Base-by-base conservation (phyloP, 2,888 invertebrate species). In the Synanthedon vespiformis region DNA sequence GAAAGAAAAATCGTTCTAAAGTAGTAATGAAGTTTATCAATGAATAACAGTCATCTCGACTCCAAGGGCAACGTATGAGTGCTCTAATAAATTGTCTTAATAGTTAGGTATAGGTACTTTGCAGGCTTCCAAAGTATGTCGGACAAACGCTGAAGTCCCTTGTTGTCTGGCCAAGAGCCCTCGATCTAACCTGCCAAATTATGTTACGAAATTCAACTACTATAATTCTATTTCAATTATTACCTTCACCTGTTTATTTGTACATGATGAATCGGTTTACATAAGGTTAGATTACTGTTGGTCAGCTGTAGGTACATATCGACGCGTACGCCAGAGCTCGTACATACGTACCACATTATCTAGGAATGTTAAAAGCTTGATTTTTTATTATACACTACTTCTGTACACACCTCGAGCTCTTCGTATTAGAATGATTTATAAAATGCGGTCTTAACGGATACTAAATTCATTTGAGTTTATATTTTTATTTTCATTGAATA, bases 201-300 rank as follows among this genome's bases (percentile, higher is more conserved):
- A 67, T 34, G 34, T 34, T 34, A 34, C 53, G 50, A 47, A 71
- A 84, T 83, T 81, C 84, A 80, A 80, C 79, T 71, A 73, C 74
- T 74, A 73, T 77, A 81, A 79, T 82, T 85, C 86, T 86, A 86
- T 87, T 87, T 86, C 77, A 82, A 87, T 84, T 84, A 84, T 83
- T 86, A 82, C 85, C 85, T 87, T 85, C 82, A 78, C 70, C 72
- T 68, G 81, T 81, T 85, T 86, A 85, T 86, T 83, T 82, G 75
- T 71, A 75, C 77, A 84, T 85, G 86, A 86, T 79, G 84, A 78
- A 85, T 83, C 72, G 74, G 68, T 70, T 70, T 68, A 74, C 74
- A 67, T 68, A 69, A 61, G 58, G 27, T 16, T 27, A 48, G 48
- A 48, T 48, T 16, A 16, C 22, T 10, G n/a, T n/a, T n/a, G n/a